Evolutionary conservation across 2,888 invertebrate genomes (phyloP).

Genomic region (Eupithecia subumbrata): DNA sequence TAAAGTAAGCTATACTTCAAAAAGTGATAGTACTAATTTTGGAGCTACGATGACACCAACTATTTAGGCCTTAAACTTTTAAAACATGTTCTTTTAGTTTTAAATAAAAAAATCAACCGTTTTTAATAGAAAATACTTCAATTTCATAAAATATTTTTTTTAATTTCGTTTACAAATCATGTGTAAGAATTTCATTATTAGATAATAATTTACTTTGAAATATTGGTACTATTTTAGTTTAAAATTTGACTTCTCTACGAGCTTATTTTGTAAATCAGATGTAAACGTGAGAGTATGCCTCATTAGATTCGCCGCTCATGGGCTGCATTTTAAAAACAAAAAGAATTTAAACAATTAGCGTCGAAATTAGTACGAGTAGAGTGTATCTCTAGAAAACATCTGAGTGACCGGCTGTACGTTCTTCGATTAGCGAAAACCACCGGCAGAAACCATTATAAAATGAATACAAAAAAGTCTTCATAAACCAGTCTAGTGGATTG

Average conservation of each 20-base stretch:
- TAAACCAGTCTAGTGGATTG: not conserved
- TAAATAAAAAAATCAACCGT: not conserved
- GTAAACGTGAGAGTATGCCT: not conserved
- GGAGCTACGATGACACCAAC: not conserved
- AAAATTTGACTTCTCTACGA: not conserved
- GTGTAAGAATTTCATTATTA: not conserved
- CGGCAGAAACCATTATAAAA: not conserved
- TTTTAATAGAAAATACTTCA: not conserved
- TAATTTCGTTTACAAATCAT: not conserved
- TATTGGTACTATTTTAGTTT: not conserved
- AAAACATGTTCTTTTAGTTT: not conserved
- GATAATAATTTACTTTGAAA: not conserved
- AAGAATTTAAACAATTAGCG: not conserved
- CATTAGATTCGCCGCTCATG: not conserved
- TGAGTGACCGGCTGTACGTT: too few relatives aligned
- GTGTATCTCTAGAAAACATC: too few relatives aligned
- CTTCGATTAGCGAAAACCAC: not conserved
- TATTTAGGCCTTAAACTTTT: not conserved
- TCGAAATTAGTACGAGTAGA: not conserved
- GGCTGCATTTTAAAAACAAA: not conserved
- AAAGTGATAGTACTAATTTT: not conserved
- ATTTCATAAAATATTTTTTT: not conserved
- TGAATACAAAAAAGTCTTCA: conserved; percentile 5
- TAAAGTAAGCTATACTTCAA: too few relatives aligned
- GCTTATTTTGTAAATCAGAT: not conserved